These are phyloP conservation scores for Teleiodes luculella DNA, from an alignment of 2,888 invertebrate species.

Conservation along the genomic window DNA sequence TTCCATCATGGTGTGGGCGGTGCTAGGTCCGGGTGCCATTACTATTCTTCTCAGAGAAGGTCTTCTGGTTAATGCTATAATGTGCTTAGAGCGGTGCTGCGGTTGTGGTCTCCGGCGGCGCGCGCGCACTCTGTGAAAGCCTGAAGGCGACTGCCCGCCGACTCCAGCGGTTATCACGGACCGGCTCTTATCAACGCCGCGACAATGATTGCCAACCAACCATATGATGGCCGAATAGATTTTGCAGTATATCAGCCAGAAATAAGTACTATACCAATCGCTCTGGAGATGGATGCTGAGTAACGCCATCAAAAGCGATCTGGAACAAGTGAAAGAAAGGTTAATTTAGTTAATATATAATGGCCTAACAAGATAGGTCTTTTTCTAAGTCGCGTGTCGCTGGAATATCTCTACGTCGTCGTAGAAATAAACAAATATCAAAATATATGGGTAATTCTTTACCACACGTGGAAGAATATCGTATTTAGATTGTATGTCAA, in stretches of 20 bases:
- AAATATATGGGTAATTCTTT: too few species aligned
- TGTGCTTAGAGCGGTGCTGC: conserved; percentile 57
- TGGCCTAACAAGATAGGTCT: too few species aligned
- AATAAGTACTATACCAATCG: conserved; percentile 59
- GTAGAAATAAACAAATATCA: too few species aligned
- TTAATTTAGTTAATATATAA: background rate
- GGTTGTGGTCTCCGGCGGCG: conserved; percentile 59
- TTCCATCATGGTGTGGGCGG: conserved; percentile 75
- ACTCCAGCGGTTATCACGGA: conserved; percentile 68
- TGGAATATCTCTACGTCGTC: too few species aligned
- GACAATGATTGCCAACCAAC: conserved; percentile 71
- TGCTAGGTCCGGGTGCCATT: conserved; percentile 79
- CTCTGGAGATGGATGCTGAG: conserved; percentile 61
- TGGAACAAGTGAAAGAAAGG: conserved; percentile 44
- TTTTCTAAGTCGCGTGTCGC: too few species aligned
- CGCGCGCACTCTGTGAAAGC: conserved; percentile 71
- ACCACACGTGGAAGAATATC: too few species aligned
- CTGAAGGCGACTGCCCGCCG: conserved; percentile 62
- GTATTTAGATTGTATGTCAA: too few species aligned
- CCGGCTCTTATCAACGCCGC: conserved; percentile 68
- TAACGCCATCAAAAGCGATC: conserved; percentile 72
- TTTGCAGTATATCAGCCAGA: conserved; percentile 69
- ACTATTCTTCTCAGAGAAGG: conserved; percentile 68
- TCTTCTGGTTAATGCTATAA: conserved; percentile 66
- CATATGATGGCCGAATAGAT: conserved; percentile 67